Conservation (phyloP, 2,113 vertebrate species). For the Narcine bancroftii region DNA sequence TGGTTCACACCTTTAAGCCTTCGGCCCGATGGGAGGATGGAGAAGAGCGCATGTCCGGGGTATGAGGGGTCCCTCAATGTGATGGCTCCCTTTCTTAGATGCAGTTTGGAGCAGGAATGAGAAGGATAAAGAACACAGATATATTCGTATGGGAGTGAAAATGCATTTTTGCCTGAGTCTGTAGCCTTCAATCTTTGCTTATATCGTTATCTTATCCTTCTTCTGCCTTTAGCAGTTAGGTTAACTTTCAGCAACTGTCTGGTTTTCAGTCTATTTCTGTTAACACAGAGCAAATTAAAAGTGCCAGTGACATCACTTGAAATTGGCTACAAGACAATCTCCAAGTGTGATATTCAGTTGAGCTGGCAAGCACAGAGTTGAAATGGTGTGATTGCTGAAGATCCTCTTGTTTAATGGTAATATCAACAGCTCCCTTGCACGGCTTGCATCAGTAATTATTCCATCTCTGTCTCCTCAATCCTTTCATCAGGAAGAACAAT, state of each 20-base stretch:
- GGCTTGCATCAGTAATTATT: not conserved
- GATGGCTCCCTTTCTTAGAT: no score
- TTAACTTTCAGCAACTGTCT: not conserved
- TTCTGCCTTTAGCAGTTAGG: not conserved
- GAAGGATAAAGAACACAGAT: not conserved
- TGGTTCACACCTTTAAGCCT: no score
- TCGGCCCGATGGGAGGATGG: no score
- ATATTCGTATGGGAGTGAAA: not conserved
- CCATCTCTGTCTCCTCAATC: not conserved
- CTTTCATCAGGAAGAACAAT: not conserved
- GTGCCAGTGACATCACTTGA: not conserved
- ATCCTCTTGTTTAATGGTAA: not conserved
- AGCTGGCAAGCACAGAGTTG: not conserved
- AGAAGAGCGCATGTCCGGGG: no score
- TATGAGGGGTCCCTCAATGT: no score
- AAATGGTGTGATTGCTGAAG: slow-evolving; percentile 12
- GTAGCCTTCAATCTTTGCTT: not conserved
- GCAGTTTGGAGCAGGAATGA: not conserved
- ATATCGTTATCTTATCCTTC: not conserved
- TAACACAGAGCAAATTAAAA: slow-evolving; percentile 1
- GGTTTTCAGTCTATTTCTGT: slow-evolving; percentile 1
- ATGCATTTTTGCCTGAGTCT: not conserved
- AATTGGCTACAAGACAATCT: not conserved
- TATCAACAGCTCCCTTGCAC: not conserved
- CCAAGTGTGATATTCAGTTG: not conserved